Conservation (phyloP, 2,113 vertebrate species). For the Silurus asotus region DNA sequence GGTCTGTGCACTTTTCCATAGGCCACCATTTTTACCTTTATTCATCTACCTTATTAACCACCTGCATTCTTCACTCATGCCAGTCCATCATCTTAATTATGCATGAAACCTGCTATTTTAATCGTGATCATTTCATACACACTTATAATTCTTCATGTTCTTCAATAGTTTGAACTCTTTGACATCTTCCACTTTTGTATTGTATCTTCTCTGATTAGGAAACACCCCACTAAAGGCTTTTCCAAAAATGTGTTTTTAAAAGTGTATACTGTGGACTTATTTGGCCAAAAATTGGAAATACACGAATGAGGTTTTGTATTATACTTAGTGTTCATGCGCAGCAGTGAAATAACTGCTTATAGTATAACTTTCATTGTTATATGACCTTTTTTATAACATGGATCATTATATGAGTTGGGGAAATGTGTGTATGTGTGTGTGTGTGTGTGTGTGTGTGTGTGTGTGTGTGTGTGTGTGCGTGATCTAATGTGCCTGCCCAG, state of each 20-base stretch:
- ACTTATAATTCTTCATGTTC: neutral
- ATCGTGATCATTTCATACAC: no score
- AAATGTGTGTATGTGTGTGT: neutral
- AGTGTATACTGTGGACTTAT: neutral
- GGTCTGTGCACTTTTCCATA: slow-evolving; percentile 60
- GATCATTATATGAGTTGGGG: neutral
- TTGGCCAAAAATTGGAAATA: neutral
- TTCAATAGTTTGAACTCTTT: neutral
- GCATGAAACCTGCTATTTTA: neutral
- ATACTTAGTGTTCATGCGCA: neutral
- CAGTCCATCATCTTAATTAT: neutral
- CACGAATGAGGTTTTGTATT: neutral
- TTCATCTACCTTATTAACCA: neutral
- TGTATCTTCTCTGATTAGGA: neutral
- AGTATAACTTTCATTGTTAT: neutral
- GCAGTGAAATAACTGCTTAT: neutral
- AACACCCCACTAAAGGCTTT: neutral
- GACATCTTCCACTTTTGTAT: neutral
- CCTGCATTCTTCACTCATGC: neutral
- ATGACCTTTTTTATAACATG: neutral
- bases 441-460: slow-evolving; percentile 15
- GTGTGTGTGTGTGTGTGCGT: slow-evolving; percentile 35
- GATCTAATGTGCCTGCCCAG: slow-evolving; percentile 22
- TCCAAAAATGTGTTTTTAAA: neutral
- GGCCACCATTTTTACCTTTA: neutral